Evolutionary conservation across 2,888 invertebrate species (phyloP), one percentile per base, ranked within the genome.

Genomic region (Drosophila aldrichi): DNA sequence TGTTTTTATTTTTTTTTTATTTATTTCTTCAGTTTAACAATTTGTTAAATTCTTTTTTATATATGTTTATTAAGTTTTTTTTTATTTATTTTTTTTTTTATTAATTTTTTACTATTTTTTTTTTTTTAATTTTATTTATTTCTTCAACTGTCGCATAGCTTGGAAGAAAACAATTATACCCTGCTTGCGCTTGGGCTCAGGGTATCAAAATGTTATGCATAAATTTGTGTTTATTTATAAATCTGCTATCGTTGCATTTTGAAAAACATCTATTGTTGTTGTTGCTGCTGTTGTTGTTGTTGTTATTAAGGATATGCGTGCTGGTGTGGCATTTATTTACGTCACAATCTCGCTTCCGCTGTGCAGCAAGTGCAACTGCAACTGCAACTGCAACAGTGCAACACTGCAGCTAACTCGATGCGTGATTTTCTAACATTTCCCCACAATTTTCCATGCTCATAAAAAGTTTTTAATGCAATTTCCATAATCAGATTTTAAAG

Each of bases 391-490:
- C n/a, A 68, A 9, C 65, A 20, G 22, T 25, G 25, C 81, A 68
- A 9, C 65, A 20, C 51, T 38, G 52, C 58, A 49, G 55, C 81
- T 87, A 86, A 89, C 69, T 67, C 67, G 65, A 89, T 90, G 89
- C 86, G 89, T 90, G 86, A 70, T 89, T 81, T 68, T 69, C 70
- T 56, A 79, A 70, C 89, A 89, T 90, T 90, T 80, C 58, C 59
- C 59, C 48, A 49, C 69, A 84, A 87, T 90, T 90, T 80, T 60
- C 61, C 59, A 49, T 55, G 65, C 62, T 49, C 65, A 59, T 71
- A 60, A 74, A 84, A 84, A 51, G 90, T 84, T 85, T 85, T 86
- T 90, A 84, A 84, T 90, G 83, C 77, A 82, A 90, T 89, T 85
- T 68, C 62, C 77, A 85, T 88, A 85, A 88, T 82, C 88, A 69